phyloP scores from a whole-genome alignment of 2,888 invertebrate species.

The Oscheius sp. region DNA sequence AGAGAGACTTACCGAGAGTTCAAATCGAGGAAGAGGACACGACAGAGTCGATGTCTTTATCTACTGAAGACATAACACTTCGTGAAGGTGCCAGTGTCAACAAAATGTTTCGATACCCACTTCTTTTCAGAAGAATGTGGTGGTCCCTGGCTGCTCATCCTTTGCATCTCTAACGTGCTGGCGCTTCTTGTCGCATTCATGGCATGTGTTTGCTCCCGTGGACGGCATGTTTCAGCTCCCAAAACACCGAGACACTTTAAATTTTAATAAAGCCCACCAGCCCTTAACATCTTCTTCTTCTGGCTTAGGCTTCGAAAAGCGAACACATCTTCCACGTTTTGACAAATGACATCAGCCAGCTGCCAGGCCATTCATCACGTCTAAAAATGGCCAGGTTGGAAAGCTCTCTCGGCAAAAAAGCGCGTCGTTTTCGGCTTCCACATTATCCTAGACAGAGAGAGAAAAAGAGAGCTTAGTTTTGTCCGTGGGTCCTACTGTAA shows the following conservation, averaged over 20 bases:
- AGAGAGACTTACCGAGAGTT: conserved; percentile 21
- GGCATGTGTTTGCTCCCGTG: conserved; percentile 10
- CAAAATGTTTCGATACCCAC: neutral
- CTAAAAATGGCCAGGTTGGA: conserved; percentile 32
- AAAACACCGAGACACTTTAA: conserved; percentile 31
- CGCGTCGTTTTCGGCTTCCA: conserved; percentile 7
- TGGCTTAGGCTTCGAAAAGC: conserved; percentile 1
- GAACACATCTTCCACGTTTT: conserved; percentile 24
- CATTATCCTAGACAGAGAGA: neutral
- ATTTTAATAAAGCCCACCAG: conserved; percentile 24
- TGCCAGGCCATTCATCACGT: conserved; percentile 27
- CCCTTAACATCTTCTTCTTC: neutral
- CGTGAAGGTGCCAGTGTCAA: neutral
- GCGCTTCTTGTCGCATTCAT: conserved; percentile 23
- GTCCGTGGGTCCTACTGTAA: conserved; percentile 1
- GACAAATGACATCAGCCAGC: conserved; percentile 35
- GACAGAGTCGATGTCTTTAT: neutral
- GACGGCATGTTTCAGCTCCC: conserved; percentile 2
- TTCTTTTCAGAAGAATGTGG: conserved; percentile 27
- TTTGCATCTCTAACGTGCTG: conserved; percentile 31
- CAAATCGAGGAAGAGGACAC: conserved; percentile 5
- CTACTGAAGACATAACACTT: conserved; percentile 21
- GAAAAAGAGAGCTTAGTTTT: neutral
- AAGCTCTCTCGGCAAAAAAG: conserved; percentile 6
- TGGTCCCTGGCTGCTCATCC: conserved; percentile 26